phyloP scores from a whole-genome alignment of 2,797 vertebrate genomes.

The Garrulus glandarius region DNA sequence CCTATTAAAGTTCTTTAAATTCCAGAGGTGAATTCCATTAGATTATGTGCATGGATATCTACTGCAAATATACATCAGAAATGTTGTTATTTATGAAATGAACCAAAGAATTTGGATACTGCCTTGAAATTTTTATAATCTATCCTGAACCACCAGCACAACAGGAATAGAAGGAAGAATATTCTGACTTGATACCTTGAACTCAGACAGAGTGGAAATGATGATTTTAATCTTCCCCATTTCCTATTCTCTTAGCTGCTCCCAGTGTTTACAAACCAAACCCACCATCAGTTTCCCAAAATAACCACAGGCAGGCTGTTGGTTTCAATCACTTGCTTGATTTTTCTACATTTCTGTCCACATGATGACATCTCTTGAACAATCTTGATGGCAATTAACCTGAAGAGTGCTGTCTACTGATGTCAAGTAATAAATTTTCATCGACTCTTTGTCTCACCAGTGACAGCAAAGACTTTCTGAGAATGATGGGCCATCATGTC shows the following conservation, averaged over 20 bases:
- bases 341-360: not conserved
- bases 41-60: not conserved
- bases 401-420: not conserved
- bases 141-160: not conserved
- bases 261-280: not conserved
- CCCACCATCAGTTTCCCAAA: not conserved
- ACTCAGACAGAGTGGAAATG: not conserved
- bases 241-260: not conserved
- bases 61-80: not conserved
- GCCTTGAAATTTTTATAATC: not conserved
- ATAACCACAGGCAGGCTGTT: not conserved
- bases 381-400: not conserved
- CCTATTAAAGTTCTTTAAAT: not conserved
- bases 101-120: not conserved
- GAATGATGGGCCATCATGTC: not conserved
- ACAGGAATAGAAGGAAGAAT: not conserved
- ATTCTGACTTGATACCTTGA: not conserved
- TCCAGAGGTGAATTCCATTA: not conserved
- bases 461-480: not conserved
- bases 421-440: not conserved
- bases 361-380: not conserved
- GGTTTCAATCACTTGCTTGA: not conserved
- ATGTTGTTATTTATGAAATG: not conserved
- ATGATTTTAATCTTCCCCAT: not conserved
- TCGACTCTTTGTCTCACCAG: not conserved